Percentiles rank a stretch among this genome's conserved stretches.
Evolutionary conservation across 92 coral and sea anemone species (phyloP).

Genomic region (Epizoanthus scotinus): DNA sequence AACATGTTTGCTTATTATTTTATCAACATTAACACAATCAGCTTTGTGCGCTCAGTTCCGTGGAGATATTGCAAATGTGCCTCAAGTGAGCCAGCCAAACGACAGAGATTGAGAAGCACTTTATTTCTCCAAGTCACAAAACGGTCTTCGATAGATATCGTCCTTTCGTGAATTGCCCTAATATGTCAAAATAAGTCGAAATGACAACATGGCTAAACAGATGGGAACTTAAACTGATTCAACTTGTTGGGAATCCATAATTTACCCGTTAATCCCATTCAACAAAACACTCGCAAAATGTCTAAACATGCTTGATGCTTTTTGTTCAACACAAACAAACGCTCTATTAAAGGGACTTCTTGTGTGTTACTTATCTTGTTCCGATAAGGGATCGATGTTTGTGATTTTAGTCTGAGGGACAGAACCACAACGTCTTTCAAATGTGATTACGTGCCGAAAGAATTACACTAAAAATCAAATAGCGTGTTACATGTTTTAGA

Average conservation of each 20-base stretch:
- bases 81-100: too few species aligned
- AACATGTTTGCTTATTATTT: background rate
- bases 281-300: background rate
- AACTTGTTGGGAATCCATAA: background rate
- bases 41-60: too few species aligned
- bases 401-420: background rate
- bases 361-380: conserved; percentile 21
- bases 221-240: conserved; percentile 27
- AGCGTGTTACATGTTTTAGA: too few species aligned
- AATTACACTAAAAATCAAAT: too few species aligned
- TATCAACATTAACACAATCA: background rate
- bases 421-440: background rate
- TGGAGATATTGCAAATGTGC: too few species aligned
- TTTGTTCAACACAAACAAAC: conserved; percentile 31
- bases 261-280: conserved; percentile 14
- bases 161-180: conserved; percentile 1
- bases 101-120: too few species aligned
- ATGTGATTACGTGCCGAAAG: background rate
- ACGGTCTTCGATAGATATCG: background rate
- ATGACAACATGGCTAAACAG: conserved; percentile 11
- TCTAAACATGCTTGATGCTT: conserved; percentile 7
- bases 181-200: conserved; percentile 13
- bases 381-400: conserved; percentile 9
- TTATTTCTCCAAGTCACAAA: too few species aligned
- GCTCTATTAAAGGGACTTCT: conserved; percentile 2